Percentiles rank a stretch among this genome's conserved stretches.
Evolutionary conservation across 2,113 vertebrate genomes (phyloP).

Genomic region (Gyps fulvus): DNA sequence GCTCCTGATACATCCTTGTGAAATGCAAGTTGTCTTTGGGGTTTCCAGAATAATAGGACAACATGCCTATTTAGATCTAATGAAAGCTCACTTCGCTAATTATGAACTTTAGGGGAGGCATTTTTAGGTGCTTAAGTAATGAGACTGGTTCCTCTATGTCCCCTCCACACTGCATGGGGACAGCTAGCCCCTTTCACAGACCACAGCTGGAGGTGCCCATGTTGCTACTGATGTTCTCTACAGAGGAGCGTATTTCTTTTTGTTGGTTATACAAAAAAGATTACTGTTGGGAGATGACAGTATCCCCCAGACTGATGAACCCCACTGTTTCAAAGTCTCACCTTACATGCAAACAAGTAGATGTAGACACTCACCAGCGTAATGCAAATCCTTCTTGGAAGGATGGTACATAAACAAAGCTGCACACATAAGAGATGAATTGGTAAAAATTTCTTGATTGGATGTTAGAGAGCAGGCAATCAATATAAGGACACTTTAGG

Average conservation of each 20-base stretch:
- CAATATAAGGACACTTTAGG: not conserved
- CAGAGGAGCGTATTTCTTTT: not conserved
- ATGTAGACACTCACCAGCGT: not conserved
- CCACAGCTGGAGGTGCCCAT: not conserved
- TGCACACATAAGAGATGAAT: accelerated
- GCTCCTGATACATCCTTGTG: not conserved
- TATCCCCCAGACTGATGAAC: not conserved
- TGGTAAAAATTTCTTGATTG: not conserved
- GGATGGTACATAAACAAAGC: not conserved
- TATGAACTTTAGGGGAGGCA: accelerated
- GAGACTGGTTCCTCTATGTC: not conserved
- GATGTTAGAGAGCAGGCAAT: not conserved
- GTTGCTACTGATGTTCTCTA: not conserved
- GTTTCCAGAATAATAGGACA: not conserved
- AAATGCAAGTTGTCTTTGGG: accelerated
- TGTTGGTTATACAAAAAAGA: accelerated
- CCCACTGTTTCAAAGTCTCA: not conserved
- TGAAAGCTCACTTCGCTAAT: not conserved
- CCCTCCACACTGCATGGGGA: accelerated
- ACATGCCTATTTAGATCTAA: accelerated
- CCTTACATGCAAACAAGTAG: too few relatives aligned
- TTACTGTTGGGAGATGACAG: accelerated
- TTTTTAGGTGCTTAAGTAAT: not conserved
- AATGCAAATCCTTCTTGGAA: not conserved
- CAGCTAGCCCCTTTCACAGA: not conserved